Evolutionary conservation across 2,888 invertebrate genomes (phyloP).

Genomic region (Chloroclysta siterata): DNA sequence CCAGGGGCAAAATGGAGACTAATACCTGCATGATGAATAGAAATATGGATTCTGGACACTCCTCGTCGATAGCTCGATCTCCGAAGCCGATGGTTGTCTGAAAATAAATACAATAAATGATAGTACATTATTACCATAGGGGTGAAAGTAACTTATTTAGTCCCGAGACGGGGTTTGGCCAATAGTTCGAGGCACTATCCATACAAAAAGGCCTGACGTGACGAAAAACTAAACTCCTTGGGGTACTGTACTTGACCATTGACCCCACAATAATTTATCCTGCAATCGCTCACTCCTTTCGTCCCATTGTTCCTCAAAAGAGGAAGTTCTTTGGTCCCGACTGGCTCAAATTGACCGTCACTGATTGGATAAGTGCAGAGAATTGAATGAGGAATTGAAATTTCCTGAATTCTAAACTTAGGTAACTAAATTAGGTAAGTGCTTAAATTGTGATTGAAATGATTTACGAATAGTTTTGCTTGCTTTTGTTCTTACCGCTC

Average conservation of each 20-base stretch:
- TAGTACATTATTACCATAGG: too few species aligned
- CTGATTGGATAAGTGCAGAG: constrained; percentile 40
- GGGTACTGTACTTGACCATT: constrained; percentile 7
- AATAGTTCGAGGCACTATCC: too few species aligned
- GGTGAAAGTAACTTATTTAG: too few species aligned
- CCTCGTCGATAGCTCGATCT: constrained; percentile 91
- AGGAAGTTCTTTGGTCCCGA: constrained; percentile 46
- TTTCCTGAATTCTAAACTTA: constrained; percentile 28
- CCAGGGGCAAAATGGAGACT: too few species aligned
- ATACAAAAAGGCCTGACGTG: too few species aligned
- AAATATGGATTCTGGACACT: constrained; percentile 93
- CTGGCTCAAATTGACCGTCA: constrained; percentile 40
- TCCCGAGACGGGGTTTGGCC: too few species aligned
- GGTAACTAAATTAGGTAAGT: constrained; percentile 8
- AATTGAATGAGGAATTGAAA: constrained; percentile 16
- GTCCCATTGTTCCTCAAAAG: constrained; percentile 39
- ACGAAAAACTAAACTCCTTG: too few species aligned
- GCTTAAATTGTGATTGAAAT: background rate
- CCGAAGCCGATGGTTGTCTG: constrained; percentile 93
- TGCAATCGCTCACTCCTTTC: constrained; percentile 8
- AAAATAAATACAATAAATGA: constrained; percentile 47
- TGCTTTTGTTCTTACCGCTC: background rate
- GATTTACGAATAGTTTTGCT: background rate
- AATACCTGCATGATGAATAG: constrained; percentile 90
- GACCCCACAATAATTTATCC: constrained; percentile 1